phyloP scores from a whole-genome alignment of 2,113 vertebrate genomes.

The Eidolon helvum region DNA sequence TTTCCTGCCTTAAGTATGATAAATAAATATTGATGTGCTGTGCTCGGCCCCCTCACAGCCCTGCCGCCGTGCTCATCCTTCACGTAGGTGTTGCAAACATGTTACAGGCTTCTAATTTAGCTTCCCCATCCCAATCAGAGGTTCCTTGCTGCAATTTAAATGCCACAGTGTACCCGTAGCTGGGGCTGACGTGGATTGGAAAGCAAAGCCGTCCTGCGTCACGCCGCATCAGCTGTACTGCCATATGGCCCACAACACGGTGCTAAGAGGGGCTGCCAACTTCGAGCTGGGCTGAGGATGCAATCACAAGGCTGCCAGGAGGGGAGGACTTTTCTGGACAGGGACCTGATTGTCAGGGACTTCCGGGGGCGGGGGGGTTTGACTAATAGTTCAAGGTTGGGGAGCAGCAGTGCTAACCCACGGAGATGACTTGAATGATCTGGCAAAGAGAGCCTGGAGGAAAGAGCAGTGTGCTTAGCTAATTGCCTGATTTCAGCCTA shows the following conservation, averaged over 20 bases:
- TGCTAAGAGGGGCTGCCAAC: conserved; percentile 78
- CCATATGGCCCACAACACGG: conserved; percentile 82
- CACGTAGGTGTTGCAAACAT: conserved; percentile 75
- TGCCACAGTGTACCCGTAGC: conserved; percentile 81
- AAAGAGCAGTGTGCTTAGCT: too few relatives aligned
- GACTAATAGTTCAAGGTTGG: not conserved
- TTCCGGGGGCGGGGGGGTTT: not conserved
- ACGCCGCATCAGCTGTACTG: conserved; percentile 79
- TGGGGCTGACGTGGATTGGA: conserved; percentile 80
- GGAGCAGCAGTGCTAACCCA: accelerated
- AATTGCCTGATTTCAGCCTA: not conserved
- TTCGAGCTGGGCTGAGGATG: conserved; percentile 75
- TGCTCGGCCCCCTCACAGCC: not conserved
- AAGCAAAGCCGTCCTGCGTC: conserved; percentile 76
- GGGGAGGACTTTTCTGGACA: not conserved
- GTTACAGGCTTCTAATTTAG: conserved; percentile 81
- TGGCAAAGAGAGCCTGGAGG: not conserved
- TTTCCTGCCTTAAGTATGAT: conserved; percentile 73
- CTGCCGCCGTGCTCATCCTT: conserved; percentile 48
- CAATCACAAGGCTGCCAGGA: conserved; percentile 27
- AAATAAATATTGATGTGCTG: conserved; percentile 57
- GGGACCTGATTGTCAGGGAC: not conserved
- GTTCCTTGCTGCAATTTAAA: conserved; percentile 82
- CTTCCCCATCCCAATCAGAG: conserved; percentile 72
- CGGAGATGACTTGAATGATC: not conserved